These are phyloP conservation scores for Thymelicus acteon DNA, from an alignment of 2,888 invertebrate genomes.

Conservation along the genomic window DNA sequence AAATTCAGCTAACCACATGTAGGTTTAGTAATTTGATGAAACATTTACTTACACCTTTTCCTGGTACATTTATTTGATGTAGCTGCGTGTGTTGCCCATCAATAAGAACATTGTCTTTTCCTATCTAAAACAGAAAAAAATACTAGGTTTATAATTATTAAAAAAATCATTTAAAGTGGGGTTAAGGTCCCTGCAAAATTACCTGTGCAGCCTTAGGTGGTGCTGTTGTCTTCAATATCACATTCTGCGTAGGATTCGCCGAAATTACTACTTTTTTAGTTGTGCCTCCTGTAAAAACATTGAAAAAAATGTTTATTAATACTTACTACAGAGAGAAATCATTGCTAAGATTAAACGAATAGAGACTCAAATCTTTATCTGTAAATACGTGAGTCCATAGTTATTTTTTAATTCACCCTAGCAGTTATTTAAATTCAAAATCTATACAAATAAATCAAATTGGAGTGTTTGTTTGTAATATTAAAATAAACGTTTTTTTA, in stretches of 20 bases:
- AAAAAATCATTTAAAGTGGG: no score
- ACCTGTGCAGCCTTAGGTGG: conserved; percentile 61
- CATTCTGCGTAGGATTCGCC: conserved; percentile 62
- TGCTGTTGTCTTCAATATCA: conserved; percentile 63
- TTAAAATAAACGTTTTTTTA: no score
- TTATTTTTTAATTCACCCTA: no score
- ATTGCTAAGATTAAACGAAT: no score
- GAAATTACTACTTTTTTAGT: conserved; percentile 66
- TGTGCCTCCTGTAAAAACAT: conserved; percentile 43
- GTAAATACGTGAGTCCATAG: no score
- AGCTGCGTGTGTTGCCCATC: conserved; percentile 79
- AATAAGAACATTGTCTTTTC: conserved; percentile 56
- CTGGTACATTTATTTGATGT: conserved; percentile 90
- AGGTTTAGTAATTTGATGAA: neutral
- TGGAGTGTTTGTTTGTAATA: no score
- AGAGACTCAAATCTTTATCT: no score
- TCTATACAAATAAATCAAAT: no score
- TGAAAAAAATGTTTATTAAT: neutral
- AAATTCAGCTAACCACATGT: no score
- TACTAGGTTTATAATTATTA: no score
- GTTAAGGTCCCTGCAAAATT: conserved; percentile 32
- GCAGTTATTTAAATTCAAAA: no score
- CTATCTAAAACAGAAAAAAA: conserved; percentile 49
- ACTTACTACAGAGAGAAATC: no score
- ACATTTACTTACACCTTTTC: conserved; percentile 85